phyloP scores from a whole-genome alignment of 2,888 invertebrate species.

The Germaria angustata region DNA sequence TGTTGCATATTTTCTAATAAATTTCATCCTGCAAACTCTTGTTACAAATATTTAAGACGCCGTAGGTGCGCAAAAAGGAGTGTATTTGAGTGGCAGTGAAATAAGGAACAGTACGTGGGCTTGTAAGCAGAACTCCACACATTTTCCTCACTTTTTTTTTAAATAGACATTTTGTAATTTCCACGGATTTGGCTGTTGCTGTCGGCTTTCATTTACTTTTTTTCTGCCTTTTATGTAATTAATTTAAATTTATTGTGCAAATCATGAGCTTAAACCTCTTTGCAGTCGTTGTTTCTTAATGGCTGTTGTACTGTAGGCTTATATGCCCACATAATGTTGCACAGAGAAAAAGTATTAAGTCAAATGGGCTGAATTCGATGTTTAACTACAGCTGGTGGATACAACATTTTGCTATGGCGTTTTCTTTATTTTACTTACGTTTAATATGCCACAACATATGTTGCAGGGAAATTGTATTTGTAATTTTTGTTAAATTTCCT shows the following conservation, averaged over 20 bases:
- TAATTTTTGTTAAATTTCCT: conserved; percentile 16
- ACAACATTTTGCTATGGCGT: not conserved
- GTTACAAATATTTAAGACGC: not conserved
- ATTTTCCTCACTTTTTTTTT: not conserved
- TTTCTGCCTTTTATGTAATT: conserved; percentile 23
- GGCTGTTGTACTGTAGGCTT: not conserved
- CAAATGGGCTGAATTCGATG: not conserved
- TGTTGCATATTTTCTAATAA: conserved; percentile 50
- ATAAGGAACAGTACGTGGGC: not conserved
- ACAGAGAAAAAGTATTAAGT: not conserved
- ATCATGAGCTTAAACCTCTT: conserved; percentile 38
- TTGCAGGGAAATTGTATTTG: conserved; percentile 17
- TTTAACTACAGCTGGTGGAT: not conserved
- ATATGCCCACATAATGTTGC: conserved; percentile 5
- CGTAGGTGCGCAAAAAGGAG: not conserved
- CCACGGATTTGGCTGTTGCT: conserved; percentile 3
- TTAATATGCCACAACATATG: conserved; percentile 1
- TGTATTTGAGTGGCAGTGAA: not conserved
- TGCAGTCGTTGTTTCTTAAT: conserved; percentile 9
- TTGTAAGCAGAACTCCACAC: not conserved
- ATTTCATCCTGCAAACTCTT: conserved; percentile 41
- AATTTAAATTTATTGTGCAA: conserved; percentile 57
- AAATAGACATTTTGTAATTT: not conserved
- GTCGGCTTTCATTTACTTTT: conserved; percentile 30
- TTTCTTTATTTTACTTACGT: not conserved